Conservation (phyloP, 2,797 vertebrate species). For the Myiotriccus ornatus region DNA sequence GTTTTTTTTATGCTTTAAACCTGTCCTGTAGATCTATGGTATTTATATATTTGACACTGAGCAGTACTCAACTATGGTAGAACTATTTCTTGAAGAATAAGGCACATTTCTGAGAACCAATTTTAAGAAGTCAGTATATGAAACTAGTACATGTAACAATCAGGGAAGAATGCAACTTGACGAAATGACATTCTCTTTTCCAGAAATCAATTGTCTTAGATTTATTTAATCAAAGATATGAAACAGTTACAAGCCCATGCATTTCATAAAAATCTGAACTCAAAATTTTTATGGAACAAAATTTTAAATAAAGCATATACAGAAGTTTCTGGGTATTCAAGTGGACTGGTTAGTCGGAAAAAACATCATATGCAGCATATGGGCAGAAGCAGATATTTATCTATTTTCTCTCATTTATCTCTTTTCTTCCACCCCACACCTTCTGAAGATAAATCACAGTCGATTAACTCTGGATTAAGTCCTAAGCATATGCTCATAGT, state of each 20-base stretch:
- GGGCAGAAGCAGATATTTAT: not conserved
- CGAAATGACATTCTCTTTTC: not conserved
- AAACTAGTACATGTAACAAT: not conserved
- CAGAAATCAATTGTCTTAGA: not conserved
- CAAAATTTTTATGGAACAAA: not conserved
- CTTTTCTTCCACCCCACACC: not conserved
- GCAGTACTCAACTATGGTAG: not conserved
- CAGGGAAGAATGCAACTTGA: not conserved
- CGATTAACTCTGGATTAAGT: not conserved
- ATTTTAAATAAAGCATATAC: constrained; percentile 5
- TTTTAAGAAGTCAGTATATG: not conserved
- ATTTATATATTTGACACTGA: not conserved
- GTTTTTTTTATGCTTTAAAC: not conserved
- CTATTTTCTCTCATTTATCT: not conserved
- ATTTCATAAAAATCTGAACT: constrained; percentile 24
- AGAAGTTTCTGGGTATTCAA: not conserved
- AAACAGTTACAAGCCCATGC: constrained; percentile 29
- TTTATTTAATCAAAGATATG: constrained; percentile 49
- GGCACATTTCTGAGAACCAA: not conserved
- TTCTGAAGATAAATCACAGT: not conserved
- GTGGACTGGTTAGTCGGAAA: not conserved
- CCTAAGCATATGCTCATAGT: not conserved
- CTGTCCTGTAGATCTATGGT: not conserved
- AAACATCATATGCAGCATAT: not conserved
- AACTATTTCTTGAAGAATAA: not conserved